These are phyloP conservation scores for Anthonomus grandis DNA, from an alignment of 1,140 invertebrate species.

Conservation along the genomic window DNA sequence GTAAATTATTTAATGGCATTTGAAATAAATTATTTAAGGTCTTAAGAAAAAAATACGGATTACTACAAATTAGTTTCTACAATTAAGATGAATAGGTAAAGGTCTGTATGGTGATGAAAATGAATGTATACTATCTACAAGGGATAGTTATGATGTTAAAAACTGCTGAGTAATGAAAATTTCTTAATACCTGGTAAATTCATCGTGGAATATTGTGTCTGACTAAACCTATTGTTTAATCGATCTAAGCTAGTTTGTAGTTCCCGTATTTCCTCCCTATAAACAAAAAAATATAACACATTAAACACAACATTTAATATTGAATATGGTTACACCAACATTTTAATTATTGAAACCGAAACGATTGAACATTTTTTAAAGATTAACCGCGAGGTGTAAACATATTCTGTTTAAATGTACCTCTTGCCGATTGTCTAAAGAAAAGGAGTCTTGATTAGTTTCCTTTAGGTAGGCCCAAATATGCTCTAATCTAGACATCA, in stretches of 20 bases:
- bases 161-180: no score
- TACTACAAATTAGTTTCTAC: no score
- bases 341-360: no score
- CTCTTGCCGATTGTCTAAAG: neutral
- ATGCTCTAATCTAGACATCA: conserved; percentile 36
- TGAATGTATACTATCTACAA: no score
- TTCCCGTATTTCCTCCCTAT: conserved; percentile 56
- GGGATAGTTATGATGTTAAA: no score
- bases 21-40: neutral
- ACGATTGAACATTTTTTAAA: neutral
- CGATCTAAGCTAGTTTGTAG: conserved; percentile 57
- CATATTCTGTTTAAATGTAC: conserved; percentile 14
- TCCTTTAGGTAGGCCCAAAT: conserved; percentile 40
- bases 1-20: neutral
- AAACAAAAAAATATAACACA: conserved; percentile 37
- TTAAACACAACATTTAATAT: conserved; percentile 5
- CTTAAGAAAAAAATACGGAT: neutral
- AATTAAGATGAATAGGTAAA: no score
- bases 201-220: conserved; percentile 34
- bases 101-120: no score
- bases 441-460: neutral
- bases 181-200: conserved; percentile 35
- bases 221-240: conserved; percentile 52
- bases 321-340: no score
- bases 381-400: no score